phyloP scores from a whole-genome alignment of 23 tunicate genomes.

The Trididemnum nubilum region DNA sequence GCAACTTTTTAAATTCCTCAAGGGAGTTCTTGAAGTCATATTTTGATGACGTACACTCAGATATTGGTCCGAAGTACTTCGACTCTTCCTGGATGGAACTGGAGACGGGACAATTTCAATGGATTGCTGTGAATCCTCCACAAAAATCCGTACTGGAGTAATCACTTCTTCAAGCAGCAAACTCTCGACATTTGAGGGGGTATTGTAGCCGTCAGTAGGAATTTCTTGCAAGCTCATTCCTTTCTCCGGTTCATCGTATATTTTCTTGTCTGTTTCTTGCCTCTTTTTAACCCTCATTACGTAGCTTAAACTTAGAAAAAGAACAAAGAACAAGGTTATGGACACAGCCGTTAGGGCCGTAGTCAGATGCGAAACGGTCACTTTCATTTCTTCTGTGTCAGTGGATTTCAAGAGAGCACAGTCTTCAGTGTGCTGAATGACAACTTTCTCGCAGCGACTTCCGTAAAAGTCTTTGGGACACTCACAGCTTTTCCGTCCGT shows the following conservation, averaged over 20 bases:
- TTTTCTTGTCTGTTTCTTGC: not conserved
- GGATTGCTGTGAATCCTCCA: not conserved
- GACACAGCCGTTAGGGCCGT: slow-evolving; percentile 14
- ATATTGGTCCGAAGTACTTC: not conserved
- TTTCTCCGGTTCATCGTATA: not conserved
- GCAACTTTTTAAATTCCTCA: not conserved
- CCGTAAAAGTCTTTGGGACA: slow-evolving; percentile 39
- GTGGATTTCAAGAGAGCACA: no score
- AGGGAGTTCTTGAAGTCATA: not conserved
- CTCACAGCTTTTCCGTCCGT: slow-evolving; percentile 16
- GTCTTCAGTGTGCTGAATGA: slow-evolving; percentile 3
- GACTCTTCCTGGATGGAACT: not conserved
- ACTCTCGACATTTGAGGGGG: not conserved
- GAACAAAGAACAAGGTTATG: slow-evolving; percentile 1
- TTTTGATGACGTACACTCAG: not conserved
- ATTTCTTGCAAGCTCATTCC: not conserved
- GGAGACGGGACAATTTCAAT: not conserved
- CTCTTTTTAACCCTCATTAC: not conserved
- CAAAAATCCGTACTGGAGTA: not conserved
- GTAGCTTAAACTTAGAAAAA: not conserved
- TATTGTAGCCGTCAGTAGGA: not conserved
- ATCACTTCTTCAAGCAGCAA: not conserved
- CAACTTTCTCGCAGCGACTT: slow-evolving; percentile 41
- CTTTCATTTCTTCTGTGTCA: not conserved
- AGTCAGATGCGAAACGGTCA: not conserved